A percentile compares a stretch with the other conserved stretches of the same genome.
These are phyloP conservation scores for Calonectris borealis DNA, from an alignment of 2,113 vertebrate genomes.

Conservation along the genomic window DNA sequence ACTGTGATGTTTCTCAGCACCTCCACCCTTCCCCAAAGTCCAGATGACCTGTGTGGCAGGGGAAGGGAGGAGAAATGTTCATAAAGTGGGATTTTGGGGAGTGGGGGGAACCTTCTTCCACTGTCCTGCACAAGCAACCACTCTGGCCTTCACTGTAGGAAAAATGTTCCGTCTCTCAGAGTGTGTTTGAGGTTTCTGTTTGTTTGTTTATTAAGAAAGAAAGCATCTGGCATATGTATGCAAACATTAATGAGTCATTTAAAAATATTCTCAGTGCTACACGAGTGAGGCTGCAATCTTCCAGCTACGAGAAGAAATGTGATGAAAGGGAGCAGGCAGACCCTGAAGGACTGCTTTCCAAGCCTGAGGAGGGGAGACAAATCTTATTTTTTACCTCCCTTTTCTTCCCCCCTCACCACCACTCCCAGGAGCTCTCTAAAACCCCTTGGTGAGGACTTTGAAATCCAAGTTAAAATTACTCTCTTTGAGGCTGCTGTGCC, in stretches of 20 bases:
- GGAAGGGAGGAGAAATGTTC: not conserved
- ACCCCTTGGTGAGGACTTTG: not conserved
- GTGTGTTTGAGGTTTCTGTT: constrained; percentile 8
- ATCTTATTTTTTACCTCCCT: not conserved
- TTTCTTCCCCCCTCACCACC: not conserved
- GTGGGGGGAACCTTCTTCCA: not conserved
- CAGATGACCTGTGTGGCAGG: not conserved
- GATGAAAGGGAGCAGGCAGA: not conserved
- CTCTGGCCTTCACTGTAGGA: not conserved
- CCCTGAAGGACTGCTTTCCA: not conserved
- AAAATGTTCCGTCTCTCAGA: not conserved
- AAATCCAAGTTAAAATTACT: not conserved
- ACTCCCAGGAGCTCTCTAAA: not conserved
- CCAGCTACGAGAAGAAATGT: not conserved
- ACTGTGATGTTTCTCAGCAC: not conserved
- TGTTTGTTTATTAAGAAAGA: constrained; percentile 20
- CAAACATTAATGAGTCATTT: constrained; percentile 15
- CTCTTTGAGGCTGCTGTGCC: not conserved
- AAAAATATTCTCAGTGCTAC: not conserved
- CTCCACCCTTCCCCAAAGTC: not conserved
- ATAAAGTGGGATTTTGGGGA: not conserved
- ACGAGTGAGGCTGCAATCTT: not conserved
- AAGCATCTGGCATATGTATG: constrained; percentile 19
- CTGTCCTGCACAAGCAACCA: not conserved
- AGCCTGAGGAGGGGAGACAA: not conserved